Percentiles rank a stretch among this genome's conserved stretches.
phyloP scores from a whole-genome alignment of 2,888 invertebrate genomes.

The Drosophila incognita region DNA sequence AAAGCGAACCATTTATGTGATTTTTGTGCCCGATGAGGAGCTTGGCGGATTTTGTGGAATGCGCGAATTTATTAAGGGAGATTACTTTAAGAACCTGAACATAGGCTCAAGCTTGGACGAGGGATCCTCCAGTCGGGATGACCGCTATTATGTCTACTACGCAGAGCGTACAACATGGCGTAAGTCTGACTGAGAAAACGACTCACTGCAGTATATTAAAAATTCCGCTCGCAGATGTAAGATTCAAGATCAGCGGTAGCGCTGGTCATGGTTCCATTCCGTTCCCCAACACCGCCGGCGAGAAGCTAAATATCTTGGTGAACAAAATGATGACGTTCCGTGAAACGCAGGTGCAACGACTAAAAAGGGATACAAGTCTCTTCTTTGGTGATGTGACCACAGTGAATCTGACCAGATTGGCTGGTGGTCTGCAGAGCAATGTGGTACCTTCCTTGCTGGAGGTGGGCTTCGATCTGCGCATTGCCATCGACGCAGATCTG shows the following conservation, averaged over 20 bases:
- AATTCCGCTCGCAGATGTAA: slow-evolving; percentile 90
- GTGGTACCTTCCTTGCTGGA: slow-evolving; percentile 94
- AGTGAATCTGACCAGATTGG: slow-evolving; percentile 91
- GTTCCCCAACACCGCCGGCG: slow-evolving; percentile 92
- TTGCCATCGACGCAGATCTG: slow-evolving; percentile 85
- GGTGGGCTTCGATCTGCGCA: slow-evolving; percentile 90
- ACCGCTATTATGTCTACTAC: slow-evolving; percentile 87
- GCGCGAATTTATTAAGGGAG: slow-evolving; percentile 88
- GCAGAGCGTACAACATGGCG: slow-evolving; percentile 90
- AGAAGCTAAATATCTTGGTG: slow-evolving; percentile 91
- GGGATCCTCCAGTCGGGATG: slow-evolving; percentile 89
- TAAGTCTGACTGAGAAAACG: slow-evolving; percentile 84
- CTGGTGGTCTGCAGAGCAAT: slow-evolving; percentile 96
- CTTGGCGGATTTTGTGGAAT: slow-evolving; percentile 90
- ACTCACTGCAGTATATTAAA: no score
- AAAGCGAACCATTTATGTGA: slow-evolving; percentile 89
- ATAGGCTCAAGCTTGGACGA: slow-evolving; percentile 93
- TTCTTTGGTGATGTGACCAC: slow-evolving; percentile 93
- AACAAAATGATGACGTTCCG: slow-evolving; percentile 89
- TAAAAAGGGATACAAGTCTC: slow-evolving; percentile 83
- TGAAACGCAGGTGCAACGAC: slow-evolving; percentile 87
- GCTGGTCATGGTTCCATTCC: slow-evolving; percentile 95
- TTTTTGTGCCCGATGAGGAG: slow-evolving; percentile 91
- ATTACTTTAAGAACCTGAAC: slow-evolving; percentile 89
- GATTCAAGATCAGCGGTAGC: slow-evolving; percentile 91